Base-by-base conservation (phyloP, 2,113 vertebrate species). In the Scytalopus superciliaris region DNA sequence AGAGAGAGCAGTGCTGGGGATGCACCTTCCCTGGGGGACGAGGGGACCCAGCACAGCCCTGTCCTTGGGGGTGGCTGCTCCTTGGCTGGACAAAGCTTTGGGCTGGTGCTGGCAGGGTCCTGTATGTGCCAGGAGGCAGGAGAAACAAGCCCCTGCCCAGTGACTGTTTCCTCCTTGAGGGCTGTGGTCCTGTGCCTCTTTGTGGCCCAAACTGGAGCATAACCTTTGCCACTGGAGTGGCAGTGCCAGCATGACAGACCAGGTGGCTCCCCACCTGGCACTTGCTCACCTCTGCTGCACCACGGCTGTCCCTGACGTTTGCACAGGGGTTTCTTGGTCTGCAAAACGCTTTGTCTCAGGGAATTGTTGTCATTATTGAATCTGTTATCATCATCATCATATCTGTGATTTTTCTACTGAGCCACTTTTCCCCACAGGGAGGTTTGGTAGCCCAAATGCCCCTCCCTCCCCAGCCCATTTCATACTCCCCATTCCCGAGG, bases 361-460 rank as follows among this genome's bases (percentile, higher is more conserved):
- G 50, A 42, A 28, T 57, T 9, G 0, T 24, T 60, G 6, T 21
- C 7, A 12, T 81, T 5, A 0, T 64, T 68, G 12, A n/a, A n/a
- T n/a, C 12, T 23, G 28, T 25, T 10, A 2, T 82, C 57, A 22
- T 22, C 8, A 14, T 45, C 35, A 17, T 25, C 75, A 35, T 18
- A 37, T 14, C 50, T 81, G 47, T 0, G 1, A 15, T 52, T 39
- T 75, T 56, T 50, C 19, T 72, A 75, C 56, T 68, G 77, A 76
- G 5, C 28, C 44, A 7, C 31, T 12, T 72, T 76, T 80, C 17
- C 63, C 28, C 6, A 3, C 7, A 6, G 57, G 24, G 31, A 35
- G 44, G 22, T 70, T 79, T 53, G 30, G 23, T 14, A 67, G 76
- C 50, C 52, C 0, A 0, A 64, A 7, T 12, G 9, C 9, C 42